phyloP scores from a whole-genome alignment of 2,888 invertebrate species.

The Crepidodera aurea region DNA sequence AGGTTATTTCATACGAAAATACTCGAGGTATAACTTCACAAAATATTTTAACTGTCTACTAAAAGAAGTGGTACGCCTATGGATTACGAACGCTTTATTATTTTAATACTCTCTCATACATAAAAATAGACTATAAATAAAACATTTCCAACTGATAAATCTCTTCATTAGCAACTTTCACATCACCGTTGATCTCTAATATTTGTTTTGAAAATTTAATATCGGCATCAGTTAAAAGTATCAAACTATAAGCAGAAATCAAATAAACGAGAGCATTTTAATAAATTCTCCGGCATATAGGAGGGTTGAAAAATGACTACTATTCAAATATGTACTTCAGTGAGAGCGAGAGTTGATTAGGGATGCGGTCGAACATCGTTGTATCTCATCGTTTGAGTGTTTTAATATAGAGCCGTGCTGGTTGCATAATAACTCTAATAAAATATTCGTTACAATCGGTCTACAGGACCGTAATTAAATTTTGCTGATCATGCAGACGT shows the following conservation, averaged over 20 bases:
- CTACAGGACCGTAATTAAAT: slow-evolving; percentile 4
- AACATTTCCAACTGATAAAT: no score
- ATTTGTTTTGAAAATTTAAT: slow-evolving; percentile 9
- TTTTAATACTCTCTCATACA: no score
- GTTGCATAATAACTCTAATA: slow-evolving; percentile 52
- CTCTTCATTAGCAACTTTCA: no score
- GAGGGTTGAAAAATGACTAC: slow-evolving; percentile 33
- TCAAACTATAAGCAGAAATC: slow-evolving; percentile 2
- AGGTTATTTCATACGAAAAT: no score
- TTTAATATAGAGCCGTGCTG: slow-evolving; percentile 52
- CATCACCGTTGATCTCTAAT: no score
- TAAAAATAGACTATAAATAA: no score
- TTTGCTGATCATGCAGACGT: no score
- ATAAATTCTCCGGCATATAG: slow-evolving; percentile 28
- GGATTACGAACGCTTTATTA: no score
- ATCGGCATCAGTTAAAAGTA: slow-evolving; percentile 13
- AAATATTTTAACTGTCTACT: no score
- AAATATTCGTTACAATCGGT: slow-evolving; percentile 50
- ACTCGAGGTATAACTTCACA: no score
- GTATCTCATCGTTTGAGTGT: slow-evolving; percentile 43
- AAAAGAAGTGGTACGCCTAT: no score
- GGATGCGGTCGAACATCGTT: slow-evolving; percentile 42
- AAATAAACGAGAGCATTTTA: slow-evolving; percentile 23
- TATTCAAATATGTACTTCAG: slow-evolving; percentile 42
- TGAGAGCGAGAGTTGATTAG: slow-evolving; percentile 42